Conservation (phyloP, 2,797 vertebrate species). For the Sebastiscus albofasciatus region DNA sequence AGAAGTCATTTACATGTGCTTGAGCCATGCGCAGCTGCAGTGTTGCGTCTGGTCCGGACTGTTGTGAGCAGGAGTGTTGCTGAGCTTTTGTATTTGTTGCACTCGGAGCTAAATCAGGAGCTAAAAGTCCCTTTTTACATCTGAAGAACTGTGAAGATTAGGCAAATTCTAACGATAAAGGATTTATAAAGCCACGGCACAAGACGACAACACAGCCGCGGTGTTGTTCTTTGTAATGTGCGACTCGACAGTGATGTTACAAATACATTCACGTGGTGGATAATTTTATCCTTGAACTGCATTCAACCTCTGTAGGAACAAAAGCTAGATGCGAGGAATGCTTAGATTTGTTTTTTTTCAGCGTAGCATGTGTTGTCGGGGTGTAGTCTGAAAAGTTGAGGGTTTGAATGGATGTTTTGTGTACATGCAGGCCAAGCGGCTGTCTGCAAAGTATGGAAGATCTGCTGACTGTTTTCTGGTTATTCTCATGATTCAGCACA, state of each 20-base stretch:
- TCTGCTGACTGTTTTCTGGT: neutral
- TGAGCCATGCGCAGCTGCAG: conserved; percentile 38
- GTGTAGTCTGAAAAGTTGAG: neutral
- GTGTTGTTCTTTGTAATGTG: neutral
- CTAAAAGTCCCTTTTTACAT: neutral
- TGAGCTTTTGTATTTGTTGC: conserved; percentile 9
- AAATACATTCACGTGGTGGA: neutral
- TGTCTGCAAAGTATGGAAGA: neutral
- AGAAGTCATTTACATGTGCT: conserved; percentile 47
- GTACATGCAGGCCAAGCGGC: neutral
- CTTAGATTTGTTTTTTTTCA: neutral
- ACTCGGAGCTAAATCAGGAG: conserved; percentile 3
- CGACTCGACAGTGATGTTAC: neutral
- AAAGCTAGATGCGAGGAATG: neutral
- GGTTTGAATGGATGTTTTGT: conserved; percentile 11
- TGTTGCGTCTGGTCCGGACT: neutral
- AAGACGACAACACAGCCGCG: no score
- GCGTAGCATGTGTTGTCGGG: neutral
- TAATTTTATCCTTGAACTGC: neutral
- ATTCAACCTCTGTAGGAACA: neutral
- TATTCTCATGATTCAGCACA: neutral
- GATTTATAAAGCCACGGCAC: neutral
- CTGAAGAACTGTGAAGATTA: neutral
- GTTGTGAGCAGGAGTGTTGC: neutral
- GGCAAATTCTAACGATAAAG: neutral